A percentile compares a stretch with the other conserved stretches of the same genome.
These are phyloP conservation scores for Orthosia gracilis DNA, from an alignment of 2,888 invertebrate species.

Conservation along the genomic window DNA sequence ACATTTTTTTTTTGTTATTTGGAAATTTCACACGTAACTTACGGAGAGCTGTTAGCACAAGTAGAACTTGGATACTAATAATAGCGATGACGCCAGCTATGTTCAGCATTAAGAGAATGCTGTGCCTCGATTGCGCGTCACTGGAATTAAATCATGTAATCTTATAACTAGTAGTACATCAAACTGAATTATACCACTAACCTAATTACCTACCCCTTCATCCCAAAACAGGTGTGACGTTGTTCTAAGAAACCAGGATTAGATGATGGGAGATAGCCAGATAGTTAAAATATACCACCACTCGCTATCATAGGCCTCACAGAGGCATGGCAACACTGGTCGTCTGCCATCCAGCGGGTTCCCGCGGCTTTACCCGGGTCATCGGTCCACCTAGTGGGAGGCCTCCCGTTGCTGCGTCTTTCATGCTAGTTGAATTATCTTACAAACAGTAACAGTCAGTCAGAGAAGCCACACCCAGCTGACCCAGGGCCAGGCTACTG, in stretches of 20 bases:
- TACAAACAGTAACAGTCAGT: neutral
- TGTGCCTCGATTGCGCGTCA: slow-evolving; percentile 58
- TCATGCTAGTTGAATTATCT: neutral
- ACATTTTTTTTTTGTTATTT: too few relatives aligned
- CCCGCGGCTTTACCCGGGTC: neutral
- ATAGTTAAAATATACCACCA: neutral
- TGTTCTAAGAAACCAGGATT: neutral
- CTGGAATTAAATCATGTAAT: slow-evolving; percentile 68
- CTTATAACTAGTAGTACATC: too few relatives aligned
- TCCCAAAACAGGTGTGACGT: neutral
- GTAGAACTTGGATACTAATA: slow-evolving; percentile 61
- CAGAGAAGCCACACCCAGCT: neutral
- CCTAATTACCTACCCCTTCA: too few relatives aligned
- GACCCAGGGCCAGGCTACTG: neutral
- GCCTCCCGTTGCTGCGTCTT: neutral
- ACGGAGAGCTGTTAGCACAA: slow-evolving; percentile 75
- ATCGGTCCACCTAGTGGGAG: neutral
- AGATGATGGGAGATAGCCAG: neutral
- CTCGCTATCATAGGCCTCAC: neutral
- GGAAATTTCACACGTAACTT: slow-evolving; percentile 43
- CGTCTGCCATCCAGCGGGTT: neutral
- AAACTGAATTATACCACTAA: too few relatives aligned
- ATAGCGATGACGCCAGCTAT: slow-evolving; percentile 71
- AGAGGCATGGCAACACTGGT: too few relatives aligned
- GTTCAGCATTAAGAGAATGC: slow-evolving; percentile 69